A percentile compares a stretch with the other conserved stretches of the same genome.
Evolutionary conservation across 2,888 invertebrate genomes (phyloP).

Genomic region (Aethes cnicana): DNA sequence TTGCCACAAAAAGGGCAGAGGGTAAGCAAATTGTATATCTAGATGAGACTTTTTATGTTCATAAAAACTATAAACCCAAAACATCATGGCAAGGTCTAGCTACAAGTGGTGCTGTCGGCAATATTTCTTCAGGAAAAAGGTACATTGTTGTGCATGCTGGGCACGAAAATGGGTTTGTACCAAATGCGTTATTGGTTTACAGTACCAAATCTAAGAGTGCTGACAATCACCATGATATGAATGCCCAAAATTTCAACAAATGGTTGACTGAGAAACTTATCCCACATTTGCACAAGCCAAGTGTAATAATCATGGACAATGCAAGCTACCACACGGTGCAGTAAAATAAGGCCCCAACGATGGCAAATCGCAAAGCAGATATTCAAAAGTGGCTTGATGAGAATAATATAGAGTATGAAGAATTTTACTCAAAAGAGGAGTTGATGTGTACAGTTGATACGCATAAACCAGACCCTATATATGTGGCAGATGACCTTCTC

Average conservation of each 20-base stretch:
- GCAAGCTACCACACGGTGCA: conserved; percentile 24
- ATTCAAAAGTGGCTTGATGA: neutral
- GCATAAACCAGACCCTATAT: neutral
- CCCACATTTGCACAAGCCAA: conserved; percentile 25
- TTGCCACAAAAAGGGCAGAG: conserved; percentile 27
- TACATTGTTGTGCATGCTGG: conserved; percentile 40
- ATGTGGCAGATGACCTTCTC: neutral
- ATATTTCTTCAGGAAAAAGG: conserved; percentile 38
- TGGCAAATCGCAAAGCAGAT: neutral
- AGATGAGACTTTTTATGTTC: conserved; percentile 38
- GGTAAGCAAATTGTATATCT: conserved; percentile 36
- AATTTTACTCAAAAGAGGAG: neutral
- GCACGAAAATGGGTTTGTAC: conserved; percentile 34
- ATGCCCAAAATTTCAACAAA: conserved; percentile 33
- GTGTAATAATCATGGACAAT: conserved; percentile 31
- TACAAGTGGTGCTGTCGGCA: conserved; percentile 34
- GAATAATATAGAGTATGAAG: neutral
- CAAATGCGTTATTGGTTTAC: conserved; percentile 33
- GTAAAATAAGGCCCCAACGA: neutral
- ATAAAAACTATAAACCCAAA: conserved; percentile 37
- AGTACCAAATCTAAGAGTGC: conserved; percentile 37
- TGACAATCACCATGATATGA: conserved; percentile 39
- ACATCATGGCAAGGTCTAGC: conserved; percentile 38
- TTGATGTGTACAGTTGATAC: no score
- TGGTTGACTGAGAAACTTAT: conserved; percentile 32